Conservation (phyloP, 2,888 invertebrate genomes). For the Melanchra persicariae region DNA sequence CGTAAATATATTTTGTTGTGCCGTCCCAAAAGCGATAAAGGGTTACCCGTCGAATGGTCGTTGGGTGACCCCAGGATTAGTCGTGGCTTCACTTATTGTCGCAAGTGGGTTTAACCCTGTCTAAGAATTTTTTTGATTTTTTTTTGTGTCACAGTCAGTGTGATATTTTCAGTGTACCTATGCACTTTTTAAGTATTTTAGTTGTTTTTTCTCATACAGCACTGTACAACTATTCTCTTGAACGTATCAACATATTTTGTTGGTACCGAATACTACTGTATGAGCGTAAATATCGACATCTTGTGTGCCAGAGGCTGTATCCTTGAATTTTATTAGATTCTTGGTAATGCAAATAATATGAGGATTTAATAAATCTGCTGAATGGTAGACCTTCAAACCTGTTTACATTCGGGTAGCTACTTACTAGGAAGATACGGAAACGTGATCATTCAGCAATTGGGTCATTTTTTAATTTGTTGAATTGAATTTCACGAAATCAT, state of each 20-base stretch:
- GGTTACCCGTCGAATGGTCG: background rate
- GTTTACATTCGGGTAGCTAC: background rate
- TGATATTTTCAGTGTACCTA: background rate
- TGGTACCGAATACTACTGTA: background rate
- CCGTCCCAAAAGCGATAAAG: background rate
- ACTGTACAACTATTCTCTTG: no score
- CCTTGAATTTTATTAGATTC: slow-evolving; percentile 40
- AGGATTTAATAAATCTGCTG: slow-evolving; percentile 1
- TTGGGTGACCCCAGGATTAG: background rate
- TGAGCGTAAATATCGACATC: slow-evolving; percentile 12
- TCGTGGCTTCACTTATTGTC: background rate
- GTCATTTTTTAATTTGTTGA: background rate
- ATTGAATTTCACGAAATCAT: background rate
- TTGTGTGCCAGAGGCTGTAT: slow-evolving; percentile 10
- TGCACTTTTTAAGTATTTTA: background rate
- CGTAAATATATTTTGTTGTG: background rate
- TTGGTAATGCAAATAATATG: slow-evolving; percentile 6
- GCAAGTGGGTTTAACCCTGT: background rate
- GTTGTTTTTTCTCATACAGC: no score
- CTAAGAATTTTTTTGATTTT: background rate
- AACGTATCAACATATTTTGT: background rate
- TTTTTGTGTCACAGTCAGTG: background rate
- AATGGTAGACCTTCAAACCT: background rate
- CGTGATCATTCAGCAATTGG: background rate
- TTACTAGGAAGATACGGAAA: background rate